A percentile compares a stretch with the other conserved stretches of the same genome.
phyloP scores from a whole-genome alignment of 2,113 vertebrate species.

The Burhinus oedicnemus region DNA sequence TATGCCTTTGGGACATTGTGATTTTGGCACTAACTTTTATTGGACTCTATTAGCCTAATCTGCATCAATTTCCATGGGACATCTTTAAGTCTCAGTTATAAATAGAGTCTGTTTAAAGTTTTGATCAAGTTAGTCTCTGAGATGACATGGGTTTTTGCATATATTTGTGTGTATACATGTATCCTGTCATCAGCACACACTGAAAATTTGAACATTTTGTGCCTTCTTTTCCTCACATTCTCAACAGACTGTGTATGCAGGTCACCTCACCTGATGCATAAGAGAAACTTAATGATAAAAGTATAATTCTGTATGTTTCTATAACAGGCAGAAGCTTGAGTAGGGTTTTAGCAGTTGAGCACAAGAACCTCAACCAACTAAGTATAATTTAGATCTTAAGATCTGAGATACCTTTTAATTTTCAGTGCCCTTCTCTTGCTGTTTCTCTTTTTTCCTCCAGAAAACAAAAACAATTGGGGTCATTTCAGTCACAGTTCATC shows the following conservation, averaged over 20 bases:
- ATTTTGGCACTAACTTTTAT: neutral
- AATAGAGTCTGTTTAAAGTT: neutral
- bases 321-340: neutral
- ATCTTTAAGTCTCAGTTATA: neutral
- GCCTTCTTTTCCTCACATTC: neutral
- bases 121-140: neutral
- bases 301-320: neutral
- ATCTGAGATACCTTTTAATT: neutral
- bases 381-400: neutral
- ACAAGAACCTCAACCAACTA: neutral
- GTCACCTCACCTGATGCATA: neutral
- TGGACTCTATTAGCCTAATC: neutral
- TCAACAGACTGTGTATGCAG: neutral
- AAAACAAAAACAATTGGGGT: neutral
- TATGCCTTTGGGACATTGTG: neutral
- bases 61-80: neutral
- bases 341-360: neutral
- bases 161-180: neutral
- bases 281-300: neutral
- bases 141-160: rapidly evolving
- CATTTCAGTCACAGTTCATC: neutral
- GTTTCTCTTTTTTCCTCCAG: neutral
- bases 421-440: neutral
- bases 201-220: neutral
- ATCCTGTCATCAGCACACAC: neutral